These are phyloP conservation scores for Montipora foliosa DNA, from an alignment of 64 coral and sea anemone genomes.

Conservation along the genomic window DNA sequence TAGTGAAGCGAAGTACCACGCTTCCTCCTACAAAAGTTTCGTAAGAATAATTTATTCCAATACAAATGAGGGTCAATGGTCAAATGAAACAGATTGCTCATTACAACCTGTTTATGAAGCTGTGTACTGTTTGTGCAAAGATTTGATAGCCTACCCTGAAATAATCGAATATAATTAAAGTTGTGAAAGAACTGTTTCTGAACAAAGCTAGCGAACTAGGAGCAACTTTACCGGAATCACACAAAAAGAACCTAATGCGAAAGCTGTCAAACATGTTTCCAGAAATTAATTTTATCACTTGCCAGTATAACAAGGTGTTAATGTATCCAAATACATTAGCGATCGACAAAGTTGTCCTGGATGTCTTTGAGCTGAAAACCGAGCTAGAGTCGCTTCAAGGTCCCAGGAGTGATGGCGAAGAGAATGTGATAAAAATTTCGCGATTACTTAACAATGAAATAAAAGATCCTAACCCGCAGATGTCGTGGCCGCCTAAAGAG, in stretches of 20 bases:
- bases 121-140: constrained; percentile 76
- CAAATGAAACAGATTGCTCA: constrained; percentile 2
- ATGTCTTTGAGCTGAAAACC: constrained; percentile 47
- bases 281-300: constrained; percentile 64
- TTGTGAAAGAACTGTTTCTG: constrained; percentile 62
- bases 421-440: constrained; percentile 48
- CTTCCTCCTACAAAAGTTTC: constrained; percentile 67
- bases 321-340: constrained; percentile 29
- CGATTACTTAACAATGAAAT: constrained; percentile 40
- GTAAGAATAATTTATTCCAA: constrained; percentile 61
- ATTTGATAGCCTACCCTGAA: constrained; percentile 62
- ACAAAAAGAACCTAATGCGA: constrained; percentile 66
- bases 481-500: constrained; percentile 77
- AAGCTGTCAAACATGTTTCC: constrained; percentile 59
- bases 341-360: constrained; percentile 15
- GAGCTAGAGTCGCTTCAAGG: constrained; percentile 18
- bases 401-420: constrained; percentile 23
- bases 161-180: constrained; percentile 59
- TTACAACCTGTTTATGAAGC: constrained; percentile 61
- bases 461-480: constrained; percentile 57
- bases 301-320: constrained; percentile 54
- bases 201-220: constrained; percentile 54
- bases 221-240: constrained; percentile 48
- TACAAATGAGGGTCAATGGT: neutral
- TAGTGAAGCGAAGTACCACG: constrained; percentile 82